Base-by-base conservation (phyloP, 1,140 invertebrate genomes). In the Helicorthomorpha holstii region DNA sequence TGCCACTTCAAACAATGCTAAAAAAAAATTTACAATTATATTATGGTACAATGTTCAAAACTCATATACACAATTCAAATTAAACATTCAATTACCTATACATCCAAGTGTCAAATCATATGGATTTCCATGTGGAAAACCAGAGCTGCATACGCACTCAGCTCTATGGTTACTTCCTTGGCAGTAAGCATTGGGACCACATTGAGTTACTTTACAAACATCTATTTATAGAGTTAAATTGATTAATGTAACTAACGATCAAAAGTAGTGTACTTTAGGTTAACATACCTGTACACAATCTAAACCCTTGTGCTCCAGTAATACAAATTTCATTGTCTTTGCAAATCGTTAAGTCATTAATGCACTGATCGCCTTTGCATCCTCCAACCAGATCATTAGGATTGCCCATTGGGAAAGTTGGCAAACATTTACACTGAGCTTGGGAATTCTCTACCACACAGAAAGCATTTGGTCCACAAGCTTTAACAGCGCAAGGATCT, bases 131-230 rank as follows among this genome's bases (percentile, higher is more conserved):
- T 43, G 45, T 27, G 34, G 45, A 61, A 80, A 87, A 0, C 82
- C 82, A 53, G 86, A 79, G 23, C 78, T 68, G 64, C 88, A 93
- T 43, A 90, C 76, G 63, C 88, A 93, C 10, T 82, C 78, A 1
- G 85, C 85, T 41, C 81, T 73, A 64, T 90, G 85, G 60, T 83
- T 80, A 51, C 84, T 76, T 22, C 81, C 77, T 0, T 89, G 73
- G 61, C 88, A 93, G 1, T 89, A 65, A 2, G 87, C 85, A 65
- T 91, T 91, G 1, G 87, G 85, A 14, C 88, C 88, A 64, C 88
- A 92, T 60, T 90, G 84, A 10, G 85, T 70, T 66, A 86, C 85
- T 50, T 78, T 80, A 61, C 87, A 91, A 2, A 81, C 83, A 60
- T 90, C 85, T 1, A 51, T 29, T n/a, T n/a, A n/a, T n/a, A n/a